Evolutionary conservation across 2,888 invertebrate genomes (phyloP), one percentile per base, ranked within the genome.

Genomic region (Eudemis profundana): DNA sequence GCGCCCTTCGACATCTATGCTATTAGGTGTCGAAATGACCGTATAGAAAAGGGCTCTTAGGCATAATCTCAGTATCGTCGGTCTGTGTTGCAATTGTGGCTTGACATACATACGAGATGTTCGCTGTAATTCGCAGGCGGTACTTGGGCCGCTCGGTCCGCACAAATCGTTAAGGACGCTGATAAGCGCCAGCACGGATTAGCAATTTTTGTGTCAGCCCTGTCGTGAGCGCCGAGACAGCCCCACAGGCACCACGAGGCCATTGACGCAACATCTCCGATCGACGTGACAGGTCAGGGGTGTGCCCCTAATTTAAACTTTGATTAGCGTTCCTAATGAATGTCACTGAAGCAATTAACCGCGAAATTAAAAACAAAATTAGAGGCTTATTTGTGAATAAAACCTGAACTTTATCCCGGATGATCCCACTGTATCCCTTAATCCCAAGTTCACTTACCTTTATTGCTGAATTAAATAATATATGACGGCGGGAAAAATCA

Each of bases 401-500:
- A 44, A n/a, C 19, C 19, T 3, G 12, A 19, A 44, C 29, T 42
- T 29, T 17, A 54, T 44, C 79, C 82, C 79, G 77, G 73, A 74
- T 78, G 81, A 83, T 84, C 82, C 84, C 83, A 72, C 19, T 44
- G 17, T 56, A 74, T 77, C 77, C 77, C 76, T 75, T 74, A 76
- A 69, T 66, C 68, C 73, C 69, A 82, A 82, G 80, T 83, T 83
- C 83, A 86, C 91, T 92, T 86, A 92, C 91, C 91, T 89, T 89
- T 79, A 80, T 72, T 67, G 77, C 82, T 78, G 80, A 83, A 76
- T 79, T 72, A 75, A 83, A 86, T 86, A 83, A 84, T 86, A 86
- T 85, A 84, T 81, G 79, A 73, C 87, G 86, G 85, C 85, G 85
- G 87, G 87, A 87, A 90, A 89, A 90, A 90, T 86, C 89, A 91